Percentiles rank a stretch among this genome's conserved stretches.
These are phyloP conservation scores for Dryobotodes eremita DNA, from an alignment of 2,888 invertebrate species.

Conservation along the genomic window DNA sequence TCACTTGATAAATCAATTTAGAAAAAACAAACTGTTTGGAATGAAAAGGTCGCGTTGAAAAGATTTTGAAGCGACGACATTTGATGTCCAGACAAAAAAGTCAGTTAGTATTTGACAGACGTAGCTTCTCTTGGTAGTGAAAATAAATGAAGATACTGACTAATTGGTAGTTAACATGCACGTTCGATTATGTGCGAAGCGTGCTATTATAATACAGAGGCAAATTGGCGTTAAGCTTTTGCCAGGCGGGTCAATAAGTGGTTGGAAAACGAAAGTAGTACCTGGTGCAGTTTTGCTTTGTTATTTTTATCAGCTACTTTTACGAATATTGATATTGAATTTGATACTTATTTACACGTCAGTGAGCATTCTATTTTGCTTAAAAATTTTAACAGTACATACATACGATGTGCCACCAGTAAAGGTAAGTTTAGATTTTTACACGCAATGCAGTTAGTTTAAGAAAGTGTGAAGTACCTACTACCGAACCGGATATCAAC, in stretches of 20 bases:
- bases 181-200: conserved; percentile 67
- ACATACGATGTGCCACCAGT: conserved; percentile 25
- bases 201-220: conserved; percentile 72
- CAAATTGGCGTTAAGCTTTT: conserved; percentile 74
- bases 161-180: conserved; percentile 76
- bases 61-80: conserved; percentile 64
- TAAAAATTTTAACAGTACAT: conserved; percentile 33
- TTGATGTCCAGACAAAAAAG: conserved; percentile 69
- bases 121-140: conserved; percentile 58
- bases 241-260: conserved; percentile 71
- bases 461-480: conserved; percentile 63
- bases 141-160: conserved; percentile 73
- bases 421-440: conserved; percentile 43
- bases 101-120: conserved; percentile 69
- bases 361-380: conserved; percentile 38
- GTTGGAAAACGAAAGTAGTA: conserved; percentile 72
- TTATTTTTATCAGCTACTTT: conserved; percentile 65
- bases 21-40: conserved; percentile 42
- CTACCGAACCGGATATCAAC: conserved; percentile 55
- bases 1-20: conserved; percentile 44
- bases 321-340: conserved; percentile 63
- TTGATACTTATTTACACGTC: conserved; percentile 58
- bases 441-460: conserved; percentile 57
- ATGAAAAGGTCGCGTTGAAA: conserved; percentile 48
- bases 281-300: conserved; percentile 58